phyloP scores from a whole-genome alignment of 2,113 vertebrate species.

The Peucedramus taeniatus region DNA sequence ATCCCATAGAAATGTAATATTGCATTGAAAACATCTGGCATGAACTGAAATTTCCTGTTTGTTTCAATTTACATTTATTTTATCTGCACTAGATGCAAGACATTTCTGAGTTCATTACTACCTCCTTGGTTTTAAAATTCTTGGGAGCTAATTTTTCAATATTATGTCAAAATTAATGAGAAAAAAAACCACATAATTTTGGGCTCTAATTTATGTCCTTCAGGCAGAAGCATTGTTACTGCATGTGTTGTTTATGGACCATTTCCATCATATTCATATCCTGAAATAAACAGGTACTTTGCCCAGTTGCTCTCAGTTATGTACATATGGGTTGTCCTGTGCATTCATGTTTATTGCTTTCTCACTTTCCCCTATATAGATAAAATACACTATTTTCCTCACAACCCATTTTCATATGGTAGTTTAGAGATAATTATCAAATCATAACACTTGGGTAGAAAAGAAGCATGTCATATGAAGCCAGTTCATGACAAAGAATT shows the following conservation, averaged over 20 bases:
- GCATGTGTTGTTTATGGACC: not conserved
- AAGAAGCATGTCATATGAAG: not conserved
- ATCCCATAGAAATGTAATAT: not conserved
- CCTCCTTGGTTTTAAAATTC: not conserved
- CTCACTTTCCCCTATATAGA: not conserved
- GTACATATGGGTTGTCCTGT: not conserved
- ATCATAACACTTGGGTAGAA: not conserved
- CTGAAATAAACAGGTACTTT: not conserved
- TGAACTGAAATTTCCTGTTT: not conserved
- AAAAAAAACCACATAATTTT: not conserved
- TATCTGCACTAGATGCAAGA: not conserved
- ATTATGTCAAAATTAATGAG: not conserved
- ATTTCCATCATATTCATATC: not conserved
- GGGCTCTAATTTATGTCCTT: not conserved
- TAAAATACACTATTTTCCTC: not conserved
- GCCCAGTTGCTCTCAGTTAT: not conserved
- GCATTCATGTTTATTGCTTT: not conserved
- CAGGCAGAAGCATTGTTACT: not conserved
- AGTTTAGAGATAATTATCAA: not conserved
- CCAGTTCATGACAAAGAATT: not conserved
- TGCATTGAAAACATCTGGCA: not conserved
- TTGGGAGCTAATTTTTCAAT: not conserved
- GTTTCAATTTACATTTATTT: not conserved
- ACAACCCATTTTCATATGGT: not conserved
- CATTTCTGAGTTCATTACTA: not conserved